These are phyloP conservation scores for Volucella inanis DNA, from an alignment of 2,888 invertebrate species.

Conservation along the genomic window DNA sequence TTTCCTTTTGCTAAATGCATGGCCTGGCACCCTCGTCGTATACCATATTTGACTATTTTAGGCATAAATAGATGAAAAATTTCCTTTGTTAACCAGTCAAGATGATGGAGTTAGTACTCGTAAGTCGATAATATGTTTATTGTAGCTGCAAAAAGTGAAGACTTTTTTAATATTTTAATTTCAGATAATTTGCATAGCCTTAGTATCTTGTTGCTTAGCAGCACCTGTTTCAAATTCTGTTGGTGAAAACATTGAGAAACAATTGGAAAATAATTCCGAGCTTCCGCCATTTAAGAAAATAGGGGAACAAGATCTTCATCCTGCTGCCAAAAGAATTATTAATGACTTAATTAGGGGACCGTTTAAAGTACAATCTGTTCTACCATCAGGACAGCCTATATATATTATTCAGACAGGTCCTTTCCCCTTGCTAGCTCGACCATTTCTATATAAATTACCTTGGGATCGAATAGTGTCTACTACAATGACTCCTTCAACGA, in stretches of 20 bases:
- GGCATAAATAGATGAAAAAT: slow-evolving; percentile 27
- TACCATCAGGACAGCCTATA: slow-evolving; percentile 6
- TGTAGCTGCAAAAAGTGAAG: not conserved
- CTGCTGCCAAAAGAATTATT: slow-evolving; percentile 1
- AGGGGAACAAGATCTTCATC: slow-evolving; percentile 8
- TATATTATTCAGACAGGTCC: slow-evolving; percentile 24
- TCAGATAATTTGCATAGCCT: slow-evolving; percentile 24
- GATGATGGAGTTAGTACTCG: slow-evolving; percentile 33
- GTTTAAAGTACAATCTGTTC: not conserved
- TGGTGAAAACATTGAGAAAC: not conserved
- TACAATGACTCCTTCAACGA: slow-evolving; percentile 16
- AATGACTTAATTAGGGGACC: not conserved
- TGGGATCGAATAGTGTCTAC: slow-evolving; percentile 8
- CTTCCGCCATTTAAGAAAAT: not conserved
- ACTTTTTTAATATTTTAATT: not conserved
- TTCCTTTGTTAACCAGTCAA: slow-evolving; percentile 1
- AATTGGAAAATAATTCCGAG: not conserved
- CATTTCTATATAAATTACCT: slow-evolving; percentile 2
- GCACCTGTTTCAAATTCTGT: not conserved
- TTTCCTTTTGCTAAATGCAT: too few species aligned
- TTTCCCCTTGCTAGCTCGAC: slow-evolving; percentile 10
- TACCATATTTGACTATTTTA: too few species aligned
- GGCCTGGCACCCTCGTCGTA: too few species aligned
- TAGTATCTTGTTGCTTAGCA: slow-evolving; percentile 26
- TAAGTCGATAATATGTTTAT: slow-evolving; percentile 14